Base-by-base conservation (phyloP, 2,888 invertebrate genomes). In the Pomacea canaliculata region DNA sequence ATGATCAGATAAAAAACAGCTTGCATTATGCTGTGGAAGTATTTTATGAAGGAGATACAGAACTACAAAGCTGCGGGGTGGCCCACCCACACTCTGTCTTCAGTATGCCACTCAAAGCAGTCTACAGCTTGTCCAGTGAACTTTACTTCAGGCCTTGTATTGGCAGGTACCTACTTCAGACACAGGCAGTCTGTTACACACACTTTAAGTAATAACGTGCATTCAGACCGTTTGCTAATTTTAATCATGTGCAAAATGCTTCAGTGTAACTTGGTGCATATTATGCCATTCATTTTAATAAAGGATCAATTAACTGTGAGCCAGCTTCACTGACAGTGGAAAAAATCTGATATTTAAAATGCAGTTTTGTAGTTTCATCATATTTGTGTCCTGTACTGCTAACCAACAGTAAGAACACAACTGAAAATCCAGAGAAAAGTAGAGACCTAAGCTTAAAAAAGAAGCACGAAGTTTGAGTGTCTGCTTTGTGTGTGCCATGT, bases 111-210 rank as follows among this genome's bases (percentile, higher is more conserved):
- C 90, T 98, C 72, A 94, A 95, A 84, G 95, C 96, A 7, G 95
- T 98, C 23, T 97, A 98, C 90, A 95, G 96, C 0, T 94, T 94
- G 13, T 94, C 95, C 0, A 95, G 95, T 76, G 96, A 97, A 90
- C 92, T 99, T 82, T 96, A 95, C 92, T 97, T 98, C 92, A 95
- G 95, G 74, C 92, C 92, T 4, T 80, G 83, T 12, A 86, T 84
- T 48, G 84, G 86, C 89, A 76, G 66, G 75, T 77, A 65, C 66
- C 48, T 16, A 48, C 48, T 51, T 13, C 12, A 51, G 2, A 51
- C 8, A 66, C 73, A 63, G 70, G n/a, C 18, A 27, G 51, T 23
- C 16, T 62, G 73, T 73, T 16, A n/a, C n/a, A n/a, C n/a, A 73
- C 68, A 18, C 48, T 4, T 70, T 49, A n/a, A n/a, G n/a, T 13